phyloP scores from a whole-genome alignment of 2,888 invertebrate species.

The Xylocampa areola region DNA sequence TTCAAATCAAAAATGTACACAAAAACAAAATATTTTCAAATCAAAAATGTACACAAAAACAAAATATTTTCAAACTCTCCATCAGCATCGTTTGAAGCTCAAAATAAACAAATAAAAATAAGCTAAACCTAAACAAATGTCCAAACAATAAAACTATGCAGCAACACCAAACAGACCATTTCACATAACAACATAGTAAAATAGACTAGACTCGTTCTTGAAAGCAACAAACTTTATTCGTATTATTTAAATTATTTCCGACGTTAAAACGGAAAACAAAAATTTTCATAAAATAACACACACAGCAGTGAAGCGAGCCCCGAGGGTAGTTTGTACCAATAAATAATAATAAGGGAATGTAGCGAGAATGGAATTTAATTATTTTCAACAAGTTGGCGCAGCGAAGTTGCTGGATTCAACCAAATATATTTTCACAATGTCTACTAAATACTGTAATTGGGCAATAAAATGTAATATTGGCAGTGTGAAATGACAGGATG shows the following conservation, averaged over 20 bases:
- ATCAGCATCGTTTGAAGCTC: too few species aligned
- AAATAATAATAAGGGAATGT: constrained; percentile 77
- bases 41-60: too few species aligned
- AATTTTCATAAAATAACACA: constrained; percentile 69
- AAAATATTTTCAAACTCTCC: too few species aligned
- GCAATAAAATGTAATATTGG: constrained; percentile 34
- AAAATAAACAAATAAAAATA: not conserved
- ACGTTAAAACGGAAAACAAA: constrained; percentile 60
- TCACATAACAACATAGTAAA: constrained; percentile 25
- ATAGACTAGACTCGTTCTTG: constrained; percentile 40
- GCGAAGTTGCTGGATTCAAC: constrained; percentile 62
- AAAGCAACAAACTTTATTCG: constrained; percentile 56
- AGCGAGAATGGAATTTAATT: constrained; percentile 76
- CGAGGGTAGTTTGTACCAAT: constrained; percentile 65
- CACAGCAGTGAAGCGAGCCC: constrained; percentile 40
- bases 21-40: too few species aligned
- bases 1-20: too few species aligned
- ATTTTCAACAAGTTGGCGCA: constrained; percentile 69
- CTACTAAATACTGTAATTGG: constrained; percentile 37
- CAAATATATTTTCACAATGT: constrained; percentile 56
- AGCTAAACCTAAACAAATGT: not conserved
- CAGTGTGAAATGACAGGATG: not conserved
- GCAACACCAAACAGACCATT: not conserved
- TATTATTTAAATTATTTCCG: constrained; percentile 63
- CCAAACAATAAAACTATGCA: constrained; percentile 7